Percentiles rank a stretch among this genome's conserved stretches.
Conservation (phyloP, 2,113 vertebrate genomes). For the Mirounga angustirostris region DNA sequence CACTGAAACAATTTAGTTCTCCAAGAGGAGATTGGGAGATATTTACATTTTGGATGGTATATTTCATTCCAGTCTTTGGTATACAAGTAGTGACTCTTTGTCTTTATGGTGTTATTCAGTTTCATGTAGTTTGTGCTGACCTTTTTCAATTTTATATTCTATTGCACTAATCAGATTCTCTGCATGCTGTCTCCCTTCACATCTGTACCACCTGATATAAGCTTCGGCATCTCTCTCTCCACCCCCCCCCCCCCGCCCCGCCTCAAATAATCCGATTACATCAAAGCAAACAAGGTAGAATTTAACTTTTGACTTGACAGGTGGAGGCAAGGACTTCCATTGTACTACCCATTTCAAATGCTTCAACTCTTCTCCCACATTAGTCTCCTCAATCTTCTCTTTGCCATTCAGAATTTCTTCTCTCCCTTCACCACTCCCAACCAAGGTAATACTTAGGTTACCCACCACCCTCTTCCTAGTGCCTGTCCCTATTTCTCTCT, state of each 20-base stretch:
- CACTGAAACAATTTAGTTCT: not conserved
- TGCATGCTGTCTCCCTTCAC: not conserved
- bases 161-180: not conserved
- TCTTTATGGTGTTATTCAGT: not conserved
- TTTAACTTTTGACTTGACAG: not conserved
- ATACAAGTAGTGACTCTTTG: not conserved
- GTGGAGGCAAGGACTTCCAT: not conserved
- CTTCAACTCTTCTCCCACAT: not conserved
- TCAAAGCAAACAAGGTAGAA: not conserved
- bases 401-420: not conserved
- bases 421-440: not conserved
- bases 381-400: not conserved
- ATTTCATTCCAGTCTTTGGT: not conserved
- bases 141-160: not conserved
- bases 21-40: too few species aligned
- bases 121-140: not conserved
- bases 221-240: not conserved
- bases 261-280: not conserved
- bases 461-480: not conserved
- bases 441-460: not conserved
- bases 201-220: not conserved
- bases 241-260: not conserved
- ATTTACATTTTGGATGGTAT: not conserved
- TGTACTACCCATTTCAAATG: not conserved
- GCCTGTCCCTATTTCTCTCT: not conserved